These are phyloP conservation scores for Lordiphosa andalusiaca DNA, from an alignment of 2,888 invertebrate genomes.

Conservation along the genomic window DNA sequence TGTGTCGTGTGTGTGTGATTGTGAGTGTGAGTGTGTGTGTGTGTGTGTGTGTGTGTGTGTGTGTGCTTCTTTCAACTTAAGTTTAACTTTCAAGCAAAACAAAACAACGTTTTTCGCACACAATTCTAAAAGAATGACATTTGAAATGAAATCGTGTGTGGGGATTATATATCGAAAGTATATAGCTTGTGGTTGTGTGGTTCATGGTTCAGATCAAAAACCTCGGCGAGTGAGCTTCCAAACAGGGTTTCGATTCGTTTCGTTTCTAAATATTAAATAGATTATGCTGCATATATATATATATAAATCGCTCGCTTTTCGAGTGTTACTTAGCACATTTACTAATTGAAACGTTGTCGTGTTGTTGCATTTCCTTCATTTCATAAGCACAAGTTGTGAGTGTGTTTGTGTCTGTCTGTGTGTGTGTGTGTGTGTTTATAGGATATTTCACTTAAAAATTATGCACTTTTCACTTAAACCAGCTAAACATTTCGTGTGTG, in stretches of 20 bases:
- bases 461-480: constrained; percentile 56
- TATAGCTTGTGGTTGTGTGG: background rate
- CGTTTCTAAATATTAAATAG: constrained; percentile 43
- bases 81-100: constrained; percentile 61
- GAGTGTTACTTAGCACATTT: constrained; percentile 57
- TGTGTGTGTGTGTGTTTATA: constrained; percentile 32
- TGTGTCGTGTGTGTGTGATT: constrained; percentile 10
- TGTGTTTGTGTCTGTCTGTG: constrained; percentile 18
- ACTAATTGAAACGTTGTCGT: constrained; percentile 68
- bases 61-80: constrained; percentile 46
- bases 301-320: constrained; percentile 13
- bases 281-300: constrained; percentile 28
- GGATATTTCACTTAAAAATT: constrained; percentile 59
- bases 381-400: constrained; percentile 54
- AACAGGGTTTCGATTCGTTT: constrained; percentile 17
- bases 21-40: constrained; percentile 8
- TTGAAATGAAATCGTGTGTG: constrained; percentile 15
- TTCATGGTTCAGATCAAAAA: constrained; percentile 29
- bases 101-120: constrained; percentile 43
- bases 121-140: constrained; percentile 50
- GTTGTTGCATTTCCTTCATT: constrained; percentile 27
- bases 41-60: constrained; percentile 2
- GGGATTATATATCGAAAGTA: no score
- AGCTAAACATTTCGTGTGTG: constrained; percentile 6
- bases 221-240: constrained; percentile 67